Evolutionary conservation across 2,888 invertebrate genomes (phyloP).

Genomic region (Eueremaeus valkanovi): DNA sequence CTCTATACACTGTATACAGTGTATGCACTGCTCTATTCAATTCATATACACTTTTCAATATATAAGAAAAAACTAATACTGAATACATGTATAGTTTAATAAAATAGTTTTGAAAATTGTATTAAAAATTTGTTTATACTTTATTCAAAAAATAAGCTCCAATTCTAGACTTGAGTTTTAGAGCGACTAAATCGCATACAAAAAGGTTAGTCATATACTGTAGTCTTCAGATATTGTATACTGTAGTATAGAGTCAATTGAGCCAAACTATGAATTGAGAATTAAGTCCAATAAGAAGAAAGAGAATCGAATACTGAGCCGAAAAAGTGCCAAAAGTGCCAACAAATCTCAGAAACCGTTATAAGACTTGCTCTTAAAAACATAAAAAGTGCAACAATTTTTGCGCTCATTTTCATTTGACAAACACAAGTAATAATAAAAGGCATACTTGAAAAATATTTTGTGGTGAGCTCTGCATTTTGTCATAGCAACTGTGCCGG

Average conservation of each 20-base stretch:
- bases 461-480: conserved; percentile 17
- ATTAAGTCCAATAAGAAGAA: not conserved
- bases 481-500: conserved; percentile 16
- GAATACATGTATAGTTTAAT: conserved; percentile 4
- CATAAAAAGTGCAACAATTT: conserved; percentile 4
- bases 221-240: too few species aligned
- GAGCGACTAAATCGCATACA: too few species aligned
- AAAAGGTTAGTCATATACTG: too few species aligned
- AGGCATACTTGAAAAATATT: not conserved
- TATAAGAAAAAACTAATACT: not conserved
- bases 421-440: conserved; percentile 10
- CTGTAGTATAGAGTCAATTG: not conserved
- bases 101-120: not conserved
- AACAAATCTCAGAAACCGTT: not conserved
- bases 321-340: too few species aligned
- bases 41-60: not conserved
- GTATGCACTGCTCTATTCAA: not conserved
- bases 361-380: not conserved
- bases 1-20: not conserved
- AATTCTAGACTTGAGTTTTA: not conserved
- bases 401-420: conserved; percentile 15
- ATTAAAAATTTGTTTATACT: not conserved
- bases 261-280: not conserved
- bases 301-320: not conserved
- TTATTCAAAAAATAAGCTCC: not conserved